phyloP scores from a whole-genome alignment of 2,113 vertebrate species.

The Cyprinodon brontotheroides region DNA sequence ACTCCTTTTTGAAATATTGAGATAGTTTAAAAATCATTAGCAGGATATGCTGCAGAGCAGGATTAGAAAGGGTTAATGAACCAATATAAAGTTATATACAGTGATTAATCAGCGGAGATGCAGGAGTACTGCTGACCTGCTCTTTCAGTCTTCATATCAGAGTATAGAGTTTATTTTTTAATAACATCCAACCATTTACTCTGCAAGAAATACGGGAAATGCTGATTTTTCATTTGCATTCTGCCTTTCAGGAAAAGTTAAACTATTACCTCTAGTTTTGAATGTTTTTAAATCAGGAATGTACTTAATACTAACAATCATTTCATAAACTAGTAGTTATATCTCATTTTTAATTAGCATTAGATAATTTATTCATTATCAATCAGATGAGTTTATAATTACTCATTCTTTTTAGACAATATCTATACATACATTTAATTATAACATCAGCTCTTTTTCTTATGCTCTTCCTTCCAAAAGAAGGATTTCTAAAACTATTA shows the following conservation, averaged over 20 bases:
- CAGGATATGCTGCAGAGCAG: too few species aligned
- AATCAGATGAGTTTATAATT: conserved; percentile 1
- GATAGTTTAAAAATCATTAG: too few species aligned
- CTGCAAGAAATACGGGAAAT: neutral
- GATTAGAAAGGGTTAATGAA: neutral
- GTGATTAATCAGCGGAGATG: neutral
- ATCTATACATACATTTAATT: neutral
- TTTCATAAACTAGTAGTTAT: conserved; percentile 12
- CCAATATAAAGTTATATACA: neutral
- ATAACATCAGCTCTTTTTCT: conserved; percentile 1
- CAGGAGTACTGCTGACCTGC: neutral
- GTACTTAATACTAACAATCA: neutral
- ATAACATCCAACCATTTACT: neutral
- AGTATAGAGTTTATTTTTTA: neutral
- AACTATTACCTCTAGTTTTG: neutral
- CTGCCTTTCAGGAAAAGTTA: neutral
- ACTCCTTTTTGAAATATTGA: too few species aligned
- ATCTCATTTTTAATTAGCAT: conserved; percentile 7
- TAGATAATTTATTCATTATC: conserved; percentile 6
- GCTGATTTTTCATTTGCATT: neutral
- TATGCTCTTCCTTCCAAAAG: conserved; percentile 53
- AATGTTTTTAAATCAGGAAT: neutral
- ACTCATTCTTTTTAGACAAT: conserved; percentile 4
- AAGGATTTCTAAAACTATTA: conserved; percentile 79
- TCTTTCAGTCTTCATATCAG: neutral